Evolutionary conservation across 2,888 invertebrate genomes (phyloP), one percentile per base, ranked within the genome.

Genomic region (Synergus umbraculus): DNA sequence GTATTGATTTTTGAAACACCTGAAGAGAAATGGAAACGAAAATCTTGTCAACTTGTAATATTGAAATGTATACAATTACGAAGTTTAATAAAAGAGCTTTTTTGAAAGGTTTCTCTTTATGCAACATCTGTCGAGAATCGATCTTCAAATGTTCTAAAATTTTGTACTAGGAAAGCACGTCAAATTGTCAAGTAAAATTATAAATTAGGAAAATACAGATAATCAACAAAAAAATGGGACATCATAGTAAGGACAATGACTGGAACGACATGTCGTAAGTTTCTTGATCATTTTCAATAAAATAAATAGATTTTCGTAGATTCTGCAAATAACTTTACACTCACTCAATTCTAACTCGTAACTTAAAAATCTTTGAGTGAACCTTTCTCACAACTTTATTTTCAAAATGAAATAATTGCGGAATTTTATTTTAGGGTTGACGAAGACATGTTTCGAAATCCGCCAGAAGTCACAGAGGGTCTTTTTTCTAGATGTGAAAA

Each of bases 171-270:
- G 9, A 4, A 13, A 46, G 63, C 4, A 76, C 49, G 64, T 65
- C 46, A 76, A 78, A 66, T 43, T 66, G 7, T 78, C 46, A 49
- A 46, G 46, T 65, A 7, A 67, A 66, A 76, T 58, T 37, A 44
- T n/a, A n/a, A 60, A 65, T 29, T 41, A 43, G 41, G 54, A 37
- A 77, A 76, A 65, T 77, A 46, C 41, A 69, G 12, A 49, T 4
- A n/a, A 63, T 37, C 54, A 44, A 69, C 12, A 76, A 63, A 63
- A 37, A 80, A 54, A 73, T 73, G 73, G 73, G 37, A 37, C 7
- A 73, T n/a, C 41, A n/a, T 37, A 41, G 37, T 1, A 54, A 54
- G 4, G 37, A 73, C 5, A 54, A 54, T 15, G 10, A 37, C 12
- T 41, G 7, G 8, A 13, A 44, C 13, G 22, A 67, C 7, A 46